Percentiles rank a stretch among this genome's conserved stretches.
Evolutionary conservation across 2,888 invertebrate genomes (phyloP).

Genomic region (Stenodera caucasica): DNA sequence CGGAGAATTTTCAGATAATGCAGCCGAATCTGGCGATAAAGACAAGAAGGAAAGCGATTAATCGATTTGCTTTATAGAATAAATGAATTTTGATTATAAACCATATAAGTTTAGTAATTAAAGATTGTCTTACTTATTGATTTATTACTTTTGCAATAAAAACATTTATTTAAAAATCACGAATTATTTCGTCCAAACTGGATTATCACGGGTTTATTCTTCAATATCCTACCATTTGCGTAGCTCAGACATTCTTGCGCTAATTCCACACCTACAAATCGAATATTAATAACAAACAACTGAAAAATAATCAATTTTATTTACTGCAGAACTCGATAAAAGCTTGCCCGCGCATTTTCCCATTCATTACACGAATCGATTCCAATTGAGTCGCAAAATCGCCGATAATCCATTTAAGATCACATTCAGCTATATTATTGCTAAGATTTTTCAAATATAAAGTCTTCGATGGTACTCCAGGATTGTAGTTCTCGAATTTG

Average conservation of each 20-base stretch:
- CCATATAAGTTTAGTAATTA: neutral
- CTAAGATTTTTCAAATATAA: slow-evolving; percentile 63
- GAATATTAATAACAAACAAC: slow-evolving; percentile 1
- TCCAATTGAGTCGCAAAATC: slow-evolving; percentile 51
- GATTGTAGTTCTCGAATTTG: slow-evolving; percentile 59
- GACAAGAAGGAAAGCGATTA: slow-evolving; percentile 31
- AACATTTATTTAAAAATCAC: neutral
- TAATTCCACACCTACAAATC: neutral
- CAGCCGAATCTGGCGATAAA: slow-evolving; percentile 6
- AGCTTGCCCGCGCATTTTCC: slow-evolving; percentile 64
- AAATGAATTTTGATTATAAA: slow-evolving; percentile 5
- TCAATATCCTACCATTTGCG: slow-evolving; percentile 17
- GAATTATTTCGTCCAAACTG: slow-evolving; percentile 18
- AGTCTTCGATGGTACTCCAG: slow-evolving; percentile 59
- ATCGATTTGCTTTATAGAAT: neutral
- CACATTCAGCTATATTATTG: slow-evolving; percentile 54
- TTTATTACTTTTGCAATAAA: slow-evolving; percentile 21
- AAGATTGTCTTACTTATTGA: neutral
- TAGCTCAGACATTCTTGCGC: slow-evolving; percentile 9
- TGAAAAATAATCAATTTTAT: slow-evolving; percentile 18
- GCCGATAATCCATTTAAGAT: slow-evolving; percentile 39
- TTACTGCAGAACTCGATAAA: slow-evolving; percentile 61
- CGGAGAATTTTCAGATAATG: neutral
- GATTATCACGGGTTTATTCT: slow-evolving; percentile 21
- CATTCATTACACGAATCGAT: slow-evolving; percentile 56